Conservation (phyloP, 2,113 vertebrate species). For the Rhagologus leucostigma region DNA sequence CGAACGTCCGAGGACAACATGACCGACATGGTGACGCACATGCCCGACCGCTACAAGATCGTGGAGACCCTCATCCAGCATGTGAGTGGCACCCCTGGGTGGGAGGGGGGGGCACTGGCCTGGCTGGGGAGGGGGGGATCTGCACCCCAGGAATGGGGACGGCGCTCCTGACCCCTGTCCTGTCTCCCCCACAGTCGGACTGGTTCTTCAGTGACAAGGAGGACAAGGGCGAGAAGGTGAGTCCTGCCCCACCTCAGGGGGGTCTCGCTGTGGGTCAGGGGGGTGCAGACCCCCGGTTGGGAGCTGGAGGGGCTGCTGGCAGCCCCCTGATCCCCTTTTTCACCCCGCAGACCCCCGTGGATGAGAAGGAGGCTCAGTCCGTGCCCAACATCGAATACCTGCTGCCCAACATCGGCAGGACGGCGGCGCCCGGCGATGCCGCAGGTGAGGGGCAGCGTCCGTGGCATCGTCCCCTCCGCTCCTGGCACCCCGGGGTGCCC, state of each 20-base stretch:
- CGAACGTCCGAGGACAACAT: constrained; percentile 97
- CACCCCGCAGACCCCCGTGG: constrained; percentile 85
- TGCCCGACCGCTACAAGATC: constrained; percentile 98
- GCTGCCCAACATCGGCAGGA: constrained; percentile 94
- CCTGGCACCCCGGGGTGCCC: background rate
- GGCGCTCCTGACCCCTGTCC: background rate
- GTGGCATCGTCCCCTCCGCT: fast-evolving
- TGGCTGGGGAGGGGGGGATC: background rate
- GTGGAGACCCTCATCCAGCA: constrained; percentile 97
- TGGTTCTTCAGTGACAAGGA: constrained; percentile 95
- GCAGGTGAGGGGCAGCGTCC: constrained; percentile 77
- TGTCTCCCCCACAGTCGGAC: constrained; percentile 55
- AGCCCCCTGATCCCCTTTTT: background rate
- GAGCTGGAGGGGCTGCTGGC: fast-evolving
- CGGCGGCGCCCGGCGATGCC: constrained; percentile 82
- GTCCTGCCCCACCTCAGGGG: fast-evolving
- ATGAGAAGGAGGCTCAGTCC: constrained; percentile 88
- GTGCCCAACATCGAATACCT: constrained; percentile 98
- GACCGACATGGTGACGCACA: constrained; percentile 99
- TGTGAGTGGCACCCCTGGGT: constrained; percentile 54
- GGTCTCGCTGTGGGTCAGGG: fast-evolving
- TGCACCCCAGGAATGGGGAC: fast-evolving
- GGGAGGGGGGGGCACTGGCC: fast-evolving
- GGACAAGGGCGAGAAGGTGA: constrained; percentile 92
- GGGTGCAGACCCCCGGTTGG: fast-evolving